Conservation (phyloP, 2,113 vertebrate species). For the Megaptera novaeangliae region DNA sequence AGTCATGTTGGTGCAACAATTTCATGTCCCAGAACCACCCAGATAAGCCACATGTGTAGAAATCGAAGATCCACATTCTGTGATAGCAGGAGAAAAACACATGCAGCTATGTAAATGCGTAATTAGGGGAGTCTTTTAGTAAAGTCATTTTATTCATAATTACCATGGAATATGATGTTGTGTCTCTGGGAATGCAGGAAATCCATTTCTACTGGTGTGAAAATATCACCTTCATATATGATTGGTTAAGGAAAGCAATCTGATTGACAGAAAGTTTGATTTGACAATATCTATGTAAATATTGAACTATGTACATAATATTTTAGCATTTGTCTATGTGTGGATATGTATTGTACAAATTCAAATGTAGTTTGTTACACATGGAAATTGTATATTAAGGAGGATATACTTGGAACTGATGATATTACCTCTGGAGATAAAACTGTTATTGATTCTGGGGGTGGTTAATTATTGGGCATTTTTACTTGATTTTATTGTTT, state of each 20-base stretch:
- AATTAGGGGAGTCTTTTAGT: background rate
- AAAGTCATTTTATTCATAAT: background rate
- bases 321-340: too few species aligned
- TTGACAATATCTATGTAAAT: too few species aligned
- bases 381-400: background rate
- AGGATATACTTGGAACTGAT: background rate
- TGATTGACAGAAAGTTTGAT: too few species aligned
- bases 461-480: background rate
- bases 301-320: too few species aligned
- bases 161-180: background rate
- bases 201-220: background rate
- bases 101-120: background rate
- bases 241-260: background rate
- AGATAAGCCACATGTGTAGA: background rate
- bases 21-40: background rate
- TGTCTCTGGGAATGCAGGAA: background rate
- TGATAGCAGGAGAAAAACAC: too few species aligned
- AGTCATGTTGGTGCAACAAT: too few species aligned
- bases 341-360: too few species aligned
- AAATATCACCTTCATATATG: background rate
- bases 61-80: too few species aligned
- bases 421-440: too few species aligned
- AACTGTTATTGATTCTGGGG: too few species aligned
- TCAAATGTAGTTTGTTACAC: too few species aligned
- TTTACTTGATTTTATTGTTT: background rate